phyloP scores from a whole-genome alignment of 2,888 invertebrate species.

The Caenorhabditis imperialis region DNA sequence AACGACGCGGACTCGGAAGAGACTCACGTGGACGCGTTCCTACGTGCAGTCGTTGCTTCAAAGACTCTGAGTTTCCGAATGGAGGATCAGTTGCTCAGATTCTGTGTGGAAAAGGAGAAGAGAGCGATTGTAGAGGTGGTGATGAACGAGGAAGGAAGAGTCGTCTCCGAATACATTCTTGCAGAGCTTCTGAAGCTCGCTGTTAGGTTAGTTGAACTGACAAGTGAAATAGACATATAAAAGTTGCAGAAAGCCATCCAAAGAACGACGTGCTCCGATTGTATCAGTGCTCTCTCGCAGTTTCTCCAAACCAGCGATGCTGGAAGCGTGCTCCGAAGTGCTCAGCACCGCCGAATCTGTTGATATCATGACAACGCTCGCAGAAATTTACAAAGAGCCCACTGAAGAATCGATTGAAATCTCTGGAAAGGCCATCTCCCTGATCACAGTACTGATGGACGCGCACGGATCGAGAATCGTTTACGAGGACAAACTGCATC shows the following conservation, averaged over 20 bases:
- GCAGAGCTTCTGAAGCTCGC: slow-evolving; percentile 41
- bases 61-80: slow-evolving; percentile 29
- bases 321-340: slow-evolving; percentile 21
- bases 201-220: slow-evolving; percentile 14
- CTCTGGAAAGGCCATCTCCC: slow-evolving; percentile 23
- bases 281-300: slow-evolving; percentile 22
- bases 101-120: slow-evolving; percentile 31
- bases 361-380: slow-evolving; percentile 29
- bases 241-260: slow-evolving; percentile 19
- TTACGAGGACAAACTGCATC: slow-evolving; percentile 42
- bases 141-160: slow-evolving; percentile 17
- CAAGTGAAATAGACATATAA: background rate
- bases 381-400: slow-evolving; percentile 36
- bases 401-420: background rate
- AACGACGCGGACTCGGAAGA: slow-evolving; percentile 38
- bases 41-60: slow-evolving; percentile 12
- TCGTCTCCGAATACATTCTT: slow-evolving; percentile 38
- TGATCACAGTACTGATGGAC: slow-evolving; percentile 54
- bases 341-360: slow-evolving; percentile 35
- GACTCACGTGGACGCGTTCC: slow-evolving; percentile 8
- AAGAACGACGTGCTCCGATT: slow-evolving; percentile 14
- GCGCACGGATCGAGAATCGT: slow-evolving; percentile 46
- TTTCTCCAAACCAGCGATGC: slow-evolving; percentile 40
- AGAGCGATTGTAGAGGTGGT: slow-evolving; percentile 25
- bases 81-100: slow-evolving; percentile 30